A percentile compares a stretch with the other conserved stretches of the same genome.
phyloP scores from a whole-genome alignment of 2,888 invertebrate species.

The Caprella mutica region DNA sequence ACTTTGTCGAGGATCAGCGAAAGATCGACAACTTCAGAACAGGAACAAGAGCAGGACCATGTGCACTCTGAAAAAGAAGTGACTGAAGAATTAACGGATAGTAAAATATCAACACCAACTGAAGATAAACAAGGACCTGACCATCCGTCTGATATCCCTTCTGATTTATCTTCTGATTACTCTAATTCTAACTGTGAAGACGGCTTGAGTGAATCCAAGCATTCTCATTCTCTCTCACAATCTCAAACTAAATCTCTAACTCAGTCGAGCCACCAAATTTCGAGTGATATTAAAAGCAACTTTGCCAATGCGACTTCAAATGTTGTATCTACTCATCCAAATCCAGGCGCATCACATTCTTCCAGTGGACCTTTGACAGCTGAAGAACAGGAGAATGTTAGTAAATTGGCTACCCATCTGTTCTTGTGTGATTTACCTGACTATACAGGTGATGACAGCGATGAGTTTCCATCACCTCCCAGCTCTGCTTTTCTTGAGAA shows the following conservation, averaged over 20 bases:
- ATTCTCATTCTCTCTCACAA: conserved; percentile 5
- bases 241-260: conserved; percentile 2
- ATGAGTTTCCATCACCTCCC: conserved; percentile 33
- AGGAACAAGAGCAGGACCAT: conserved; percentile 33
- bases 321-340: neutral
- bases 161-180: conserved; percentile 30
- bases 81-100: conserved; percentile 26
- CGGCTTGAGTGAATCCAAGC: conserved; percentile 4
- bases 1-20: conserved; percentile 58
- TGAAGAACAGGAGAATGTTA: conserved; percentile 23
- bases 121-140: conserved; percentile 28
- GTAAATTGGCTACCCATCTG: conserved; percentile 21
- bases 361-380: conserved; percentile 9
- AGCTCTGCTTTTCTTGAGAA: conserved; percentile 32
- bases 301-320: neutral
- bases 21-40: conserved; percentile 57
- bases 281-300: neutral
- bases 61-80: conserved; percentile 24
- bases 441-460: conserved; percentile 30
- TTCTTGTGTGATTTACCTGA: conserved; percentile 31
- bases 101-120: conserved; percentile 32
- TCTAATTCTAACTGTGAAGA: conserved; percentile 32
- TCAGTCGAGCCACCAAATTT: neutral
- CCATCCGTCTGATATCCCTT: conserved; percentile 27
- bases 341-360: neutral